Evolutionary conservation across 2,797 vertebrate genomes (phyloP).

Genomic region (Artibeus jamaicensis): DNA sequence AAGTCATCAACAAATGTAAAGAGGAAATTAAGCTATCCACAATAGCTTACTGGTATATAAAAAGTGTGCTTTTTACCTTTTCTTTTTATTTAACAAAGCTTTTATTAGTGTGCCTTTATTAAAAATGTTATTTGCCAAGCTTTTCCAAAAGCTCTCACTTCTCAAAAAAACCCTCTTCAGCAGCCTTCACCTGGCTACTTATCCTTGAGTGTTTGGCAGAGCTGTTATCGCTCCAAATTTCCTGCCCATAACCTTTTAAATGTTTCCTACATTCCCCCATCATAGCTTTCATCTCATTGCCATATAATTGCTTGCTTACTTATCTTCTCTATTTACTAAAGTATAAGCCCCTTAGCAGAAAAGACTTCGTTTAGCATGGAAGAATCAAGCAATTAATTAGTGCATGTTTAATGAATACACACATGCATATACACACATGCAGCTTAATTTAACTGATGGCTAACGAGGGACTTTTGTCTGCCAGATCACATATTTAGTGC

Average conservation of each 20-base stretch:
- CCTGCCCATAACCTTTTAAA: neutral
- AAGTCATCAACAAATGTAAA: neutral
- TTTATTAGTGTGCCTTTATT: neutral
- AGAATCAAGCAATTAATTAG: neutral
- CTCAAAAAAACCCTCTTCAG: neutral
- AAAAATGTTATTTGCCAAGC: neutral
- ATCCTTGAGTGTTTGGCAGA: neutral
- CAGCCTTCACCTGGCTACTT: neutral
- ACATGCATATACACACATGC: neutral
- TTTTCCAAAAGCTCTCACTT: neutral
- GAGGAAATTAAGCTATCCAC: neutral
- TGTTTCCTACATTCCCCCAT: neutral
- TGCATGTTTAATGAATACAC: neutral
- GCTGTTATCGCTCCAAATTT: neutral
- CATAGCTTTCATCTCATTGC: neutral
- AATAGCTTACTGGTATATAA: neutral
- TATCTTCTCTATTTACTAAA: neutral
- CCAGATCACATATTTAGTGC: neutral
- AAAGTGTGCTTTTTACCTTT: neutral
- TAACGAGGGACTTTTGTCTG: neutral
- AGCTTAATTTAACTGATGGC: neutral
- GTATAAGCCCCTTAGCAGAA: neutral
- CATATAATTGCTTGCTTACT: neutral
- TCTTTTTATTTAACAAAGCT: neutral
- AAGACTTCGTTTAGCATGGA: neutral